phyloP scores from a whole-genome alignment of 2,113 vertebrate species.

The Pygoscelis antarcticus region DNA sequence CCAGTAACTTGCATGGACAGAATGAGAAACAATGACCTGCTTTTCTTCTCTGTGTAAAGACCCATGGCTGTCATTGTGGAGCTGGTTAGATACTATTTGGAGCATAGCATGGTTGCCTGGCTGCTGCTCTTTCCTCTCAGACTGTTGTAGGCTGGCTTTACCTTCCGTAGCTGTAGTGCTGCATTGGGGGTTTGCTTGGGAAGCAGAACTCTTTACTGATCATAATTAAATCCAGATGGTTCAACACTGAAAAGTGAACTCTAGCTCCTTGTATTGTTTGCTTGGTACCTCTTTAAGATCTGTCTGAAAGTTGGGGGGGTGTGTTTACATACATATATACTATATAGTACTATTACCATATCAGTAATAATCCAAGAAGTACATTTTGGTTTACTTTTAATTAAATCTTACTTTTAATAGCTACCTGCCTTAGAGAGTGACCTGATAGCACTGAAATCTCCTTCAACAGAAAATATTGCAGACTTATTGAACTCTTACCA shows the following conservation, averaged over 20 bases:
- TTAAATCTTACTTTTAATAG: conserved; percentile 67
- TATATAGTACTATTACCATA: neutral
- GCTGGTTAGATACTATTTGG: neutral
- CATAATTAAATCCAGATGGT: neutral
- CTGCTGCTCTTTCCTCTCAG: neutral
- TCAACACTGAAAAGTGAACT: neutral
- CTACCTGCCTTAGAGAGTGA: conserved; percentile 86
- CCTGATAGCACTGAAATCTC: conserved; percentile 83
- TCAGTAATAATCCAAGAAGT: neutral
- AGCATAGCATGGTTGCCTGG: neutral
- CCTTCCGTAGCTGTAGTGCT: neutral
- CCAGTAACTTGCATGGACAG: neutral
- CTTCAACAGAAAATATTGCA: conserved; percentile 81
- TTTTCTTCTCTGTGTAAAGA: neutral
- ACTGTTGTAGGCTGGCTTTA: neutral
- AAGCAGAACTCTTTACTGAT: neutral
- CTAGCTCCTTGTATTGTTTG: neutral
- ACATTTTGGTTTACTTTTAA: neutral
- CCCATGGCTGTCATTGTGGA: neutral
- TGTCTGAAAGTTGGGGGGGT: neutral
- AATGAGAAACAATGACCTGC: neutral
- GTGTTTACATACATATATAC: neutral
- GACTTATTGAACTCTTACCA: conserved; percentile 85
- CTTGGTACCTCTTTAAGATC: neutral
- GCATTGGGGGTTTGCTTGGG: neutral